A percentile compares a stretch with the other conserved stretches of the same genome.
phyloP scores from a whole-genome alignment of 1,140 invertebrate species.

The Drosophila orena region DNA sequence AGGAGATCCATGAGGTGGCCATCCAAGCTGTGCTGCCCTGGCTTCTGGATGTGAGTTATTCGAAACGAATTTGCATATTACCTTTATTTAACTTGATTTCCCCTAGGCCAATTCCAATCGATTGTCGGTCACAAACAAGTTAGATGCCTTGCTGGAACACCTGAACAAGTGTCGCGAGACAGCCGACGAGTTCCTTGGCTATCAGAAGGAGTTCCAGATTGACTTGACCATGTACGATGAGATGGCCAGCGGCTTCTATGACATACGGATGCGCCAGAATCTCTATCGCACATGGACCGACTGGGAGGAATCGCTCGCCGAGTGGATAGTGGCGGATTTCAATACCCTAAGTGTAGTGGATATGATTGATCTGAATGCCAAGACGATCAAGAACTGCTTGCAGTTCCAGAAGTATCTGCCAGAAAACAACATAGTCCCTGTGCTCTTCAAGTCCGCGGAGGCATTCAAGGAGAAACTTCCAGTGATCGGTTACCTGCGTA shows the following conservation, averaged over 20 bases:
- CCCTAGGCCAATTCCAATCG: constrained; percentile 86
- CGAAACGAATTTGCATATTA: neutral
- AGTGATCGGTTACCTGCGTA: constrained; percentile 77
- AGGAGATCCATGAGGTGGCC: constrained; percentile 86
- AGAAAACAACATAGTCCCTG: constrained; percentile 90
- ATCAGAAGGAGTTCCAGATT: constrained; percentile 91
- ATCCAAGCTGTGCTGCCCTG: constrained; percentile 76
- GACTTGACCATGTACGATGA: constrained; percentile 92
- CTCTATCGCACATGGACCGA: constrained; percentile 91
- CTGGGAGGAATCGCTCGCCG: constrained; percentile 87
- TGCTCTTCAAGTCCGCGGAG: constrained; percentile 91
- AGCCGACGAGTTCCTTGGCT: constrained; percentile 89
- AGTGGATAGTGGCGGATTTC: constrained; percentile 87
- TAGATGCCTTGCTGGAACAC: constrained; percentile 88
- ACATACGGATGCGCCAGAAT: constrained; percentile 91
- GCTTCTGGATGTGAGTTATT: constrained; percentile 64
- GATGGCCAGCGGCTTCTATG: constrained; percentile 91
- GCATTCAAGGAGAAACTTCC: constrained; percentile 89
- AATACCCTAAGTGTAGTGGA: constrained; percentile 89
- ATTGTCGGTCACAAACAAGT: constrained; percentile 87
- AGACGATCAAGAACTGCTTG: constrained; percentile 89
- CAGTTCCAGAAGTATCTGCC: constrained; percentile 92
- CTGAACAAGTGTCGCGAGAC: constrained; percentile 87
- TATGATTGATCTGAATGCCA: constrained; percentile 88
- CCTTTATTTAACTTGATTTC: neutral